A percentile compares a stretch with the other conserved stretches of the same genome.
Conservation (phyloP, 2,888 invertebrate genomes). For the Tiliacea citrago region DNA sequence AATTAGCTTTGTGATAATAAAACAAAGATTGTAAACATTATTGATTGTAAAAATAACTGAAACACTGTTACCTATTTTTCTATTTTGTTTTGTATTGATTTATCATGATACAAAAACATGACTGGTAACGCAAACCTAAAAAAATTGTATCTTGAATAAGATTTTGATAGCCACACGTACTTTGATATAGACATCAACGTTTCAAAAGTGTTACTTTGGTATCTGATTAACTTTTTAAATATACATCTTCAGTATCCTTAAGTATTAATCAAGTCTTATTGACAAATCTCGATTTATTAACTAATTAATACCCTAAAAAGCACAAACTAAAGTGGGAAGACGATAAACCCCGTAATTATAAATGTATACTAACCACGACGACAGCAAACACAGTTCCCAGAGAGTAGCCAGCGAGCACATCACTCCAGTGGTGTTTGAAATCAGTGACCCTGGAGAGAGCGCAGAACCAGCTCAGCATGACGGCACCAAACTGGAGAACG, state of each 20-base stretch:
- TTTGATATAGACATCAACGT: too few species aligned
- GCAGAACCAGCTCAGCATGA: slow-evolving; percentile 96
- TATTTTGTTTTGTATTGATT: slow-evolving; percentile 10
- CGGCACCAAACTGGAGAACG: slow-evolving; percentile 94
- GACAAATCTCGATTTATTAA: neutral
- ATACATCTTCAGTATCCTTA: neutral
- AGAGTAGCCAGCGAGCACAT: slow-evolving; percentile 95
- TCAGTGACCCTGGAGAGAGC: slow-evolving; percentile 97
- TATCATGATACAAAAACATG: neutral
- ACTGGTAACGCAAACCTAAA: neutral
- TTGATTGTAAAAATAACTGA: slow-evolving; percentile 4
- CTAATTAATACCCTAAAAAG: neutral
- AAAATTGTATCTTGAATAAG: neutral
- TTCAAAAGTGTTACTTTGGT: neutral
- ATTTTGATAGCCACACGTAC: neutral
- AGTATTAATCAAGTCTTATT: neutral
- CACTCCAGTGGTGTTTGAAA: slow-evolving; percentile 99
- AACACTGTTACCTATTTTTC: neutral
- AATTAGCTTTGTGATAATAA: slow-evolving; percentile 32
- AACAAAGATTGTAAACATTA: slow-evolving; percentile 39
- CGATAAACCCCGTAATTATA: neutral
- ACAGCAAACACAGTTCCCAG: slow-evolving; percentile 92
- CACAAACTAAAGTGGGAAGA: neutral
- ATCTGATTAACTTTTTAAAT: neutral
- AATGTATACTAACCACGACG: slow-evolving; percentile 46